Base-by-base conservation (phyloP, 1,140 invertebrate species). In the Formica exsecta region DNA sequence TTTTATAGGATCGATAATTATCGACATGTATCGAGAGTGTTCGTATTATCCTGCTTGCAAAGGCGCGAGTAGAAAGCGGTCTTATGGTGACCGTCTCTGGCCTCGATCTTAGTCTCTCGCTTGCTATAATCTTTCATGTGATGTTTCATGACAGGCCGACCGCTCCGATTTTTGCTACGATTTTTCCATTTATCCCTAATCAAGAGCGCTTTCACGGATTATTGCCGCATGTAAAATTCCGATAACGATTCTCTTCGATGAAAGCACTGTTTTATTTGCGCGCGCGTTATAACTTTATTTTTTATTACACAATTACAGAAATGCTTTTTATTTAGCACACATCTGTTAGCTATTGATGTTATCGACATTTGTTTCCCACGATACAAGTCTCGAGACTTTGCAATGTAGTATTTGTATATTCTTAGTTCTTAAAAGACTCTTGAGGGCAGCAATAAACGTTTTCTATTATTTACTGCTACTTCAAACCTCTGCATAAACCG, bases 21-120 rank as follows among this genome's bases (percentile, higher is more conserved):
- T 80, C 87, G 88, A 89, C 68, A 25, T 32, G 66, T 84, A 86
- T 86, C 62, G 19, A 59, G 62, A 66, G 54, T 51, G 48, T 29
- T 73, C 65, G 22, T 44, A 48, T 62, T 66, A n/a, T 54, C 54
- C 13, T 11, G 73, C 68, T 44, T 22, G 22, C 80, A 81, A 81
- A 79, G 74, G 81, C 68, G 16, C 68, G 48, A 85, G 65, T 91
- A 92, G 91, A 92, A 92, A 92, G 91, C 89, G 83, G 83, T 91
- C 81, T 79, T 71, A 62, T 51, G 86, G 41, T 62, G 87, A 80
- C 75, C 85, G 89, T 87, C 71, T 90, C 87, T 90, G 89, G 86
- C 86, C 88, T 87, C 85, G 88, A 85, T 89, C 68, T 73, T 61
- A 29, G 19, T 83, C 57, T 73, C 48, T 16, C 25, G 68, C n/a